Evolutionary conservation across 1,140 invertebrate species (phyloP).

Genomic region (Drosophila sucinea): DNA sequence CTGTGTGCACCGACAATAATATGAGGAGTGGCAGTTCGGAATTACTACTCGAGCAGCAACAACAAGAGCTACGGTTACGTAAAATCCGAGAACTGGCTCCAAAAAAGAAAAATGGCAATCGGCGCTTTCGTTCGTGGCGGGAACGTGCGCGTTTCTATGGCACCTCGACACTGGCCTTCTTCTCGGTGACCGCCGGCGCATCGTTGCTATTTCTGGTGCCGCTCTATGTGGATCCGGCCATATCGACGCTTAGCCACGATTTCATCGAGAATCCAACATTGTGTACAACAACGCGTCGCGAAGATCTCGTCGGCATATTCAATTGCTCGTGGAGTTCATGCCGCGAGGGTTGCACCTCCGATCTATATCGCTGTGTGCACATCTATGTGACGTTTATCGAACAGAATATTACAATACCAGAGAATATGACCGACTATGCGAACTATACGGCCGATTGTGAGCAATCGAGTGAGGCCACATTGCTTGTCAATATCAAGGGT

Average conservation of each 20-base stretch:
- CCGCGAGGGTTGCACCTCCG: slow-evolving; percentile 93
- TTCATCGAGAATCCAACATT: slow-evolving; percentile 91
- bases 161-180: slow-evolving; percentile 90
- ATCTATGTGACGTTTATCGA: slow-evolving; percentile 90
- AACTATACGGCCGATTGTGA: slow-evolving; percentile 80
- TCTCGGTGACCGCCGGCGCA: slow-evolving; percentile 91
- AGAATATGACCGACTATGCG: slow-evolving; percentile 76
- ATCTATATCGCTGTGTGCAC: slow-evolving; percentile 93
- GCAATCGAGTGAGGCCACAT: slow-evolving; percentile 86
- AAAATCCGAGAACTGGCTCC: slow-evolving; percentile 88
- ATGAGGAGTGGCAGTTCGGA: slow-evolving; percentile 94
- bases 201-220: slow-evolving; percentile 93
- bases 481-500: slow-evolving; percentile 92
- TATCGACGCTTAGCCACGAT: slow-evolving; percentile 92
- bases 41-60: slow-evolving; percentile 90
- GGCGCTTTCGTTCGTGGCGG: slow-evolving; percentile 87
- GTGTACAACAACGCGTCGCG: slow-evolving; percentile 90
- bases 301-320: slow-evolving; percentile 90
- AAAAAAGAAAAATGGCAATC: slow-evolving; percentile 84
- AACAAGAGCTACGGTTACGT: slow-evolving; percentile 88
- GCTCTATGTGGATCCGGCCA: slow-evolving; percentile 94
- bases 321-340: slow-evolving; percentile 95
- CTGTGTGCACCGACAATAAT: slow-evolving; percentile 85
- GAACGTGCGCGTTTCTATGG: slow-evolving; percentile 91
- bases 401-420: slow-evolving; percentile 80